Percentiles rank a stretch among this genome's conserved stretches.
Evolutionary conservation across 2,113 vertebrate genomes (phyloP).

Genomic region (Naja naja): DNA sequence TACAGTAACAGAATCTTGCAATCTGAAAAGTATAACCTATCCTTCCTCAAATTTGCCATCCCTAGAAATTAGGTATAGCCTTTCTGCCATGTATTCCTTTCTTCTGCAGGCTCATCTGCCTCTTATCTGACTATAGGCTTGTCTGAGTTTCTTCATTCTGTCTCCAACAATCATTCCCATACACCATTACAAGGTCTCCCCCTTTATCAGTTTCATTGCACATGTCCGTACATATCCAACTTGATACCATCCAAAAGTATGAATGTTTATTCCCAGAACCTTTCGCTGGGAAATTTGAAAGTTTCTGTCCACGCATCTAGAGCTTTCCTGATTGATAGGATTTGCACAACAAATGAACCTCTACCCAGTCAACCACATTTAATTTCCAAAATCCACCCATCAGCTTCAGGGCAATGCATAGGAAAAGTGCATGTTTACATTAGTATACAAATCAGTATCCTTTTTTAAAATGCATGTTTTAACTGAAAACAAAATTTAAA

Average conservation of each 20-base stretch:
- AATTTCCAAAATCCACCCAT: neutral
- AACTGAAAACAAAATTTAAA: neutral
- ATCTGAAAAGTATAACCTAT: neutral
- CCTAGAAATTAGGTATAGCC: neutral
- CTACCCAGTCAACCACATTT: neutral
- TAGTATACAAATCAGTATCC: neutral
- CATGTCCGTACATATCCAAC: neutral
- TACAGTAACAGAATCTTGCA: neutral
- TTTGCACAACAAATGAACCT: neutral
- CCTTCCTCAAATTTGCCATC: neutral
- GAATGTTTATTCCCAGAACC: neutral
- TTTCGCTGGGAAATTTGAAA: neutral
- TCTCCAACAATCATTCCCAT: neutral
- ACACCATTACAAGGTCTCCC: neutral
- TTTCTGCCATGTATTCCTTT: neutral
- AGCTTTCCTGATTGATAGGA: neutral
- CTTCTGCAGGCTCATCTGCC: neutral
- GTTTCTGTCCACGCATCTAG: neutral
- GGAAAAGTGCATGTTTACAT: neutral
- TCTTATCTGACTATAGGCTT: neutral
- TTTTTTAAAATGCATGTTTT: neutral
- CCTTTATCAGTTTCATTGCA: neutral
- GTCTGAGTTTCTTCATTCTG: neutral
- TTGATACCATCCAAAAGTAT: neutral
- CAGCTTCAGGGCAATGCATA: neutral